Percentiles rank a stretch among this genome's conserved stretches.
phyloP scores from a whole-genome alignment of 2,888 invertebrate genomes.

The Ashinkailepas kermadecensis region DNA sequence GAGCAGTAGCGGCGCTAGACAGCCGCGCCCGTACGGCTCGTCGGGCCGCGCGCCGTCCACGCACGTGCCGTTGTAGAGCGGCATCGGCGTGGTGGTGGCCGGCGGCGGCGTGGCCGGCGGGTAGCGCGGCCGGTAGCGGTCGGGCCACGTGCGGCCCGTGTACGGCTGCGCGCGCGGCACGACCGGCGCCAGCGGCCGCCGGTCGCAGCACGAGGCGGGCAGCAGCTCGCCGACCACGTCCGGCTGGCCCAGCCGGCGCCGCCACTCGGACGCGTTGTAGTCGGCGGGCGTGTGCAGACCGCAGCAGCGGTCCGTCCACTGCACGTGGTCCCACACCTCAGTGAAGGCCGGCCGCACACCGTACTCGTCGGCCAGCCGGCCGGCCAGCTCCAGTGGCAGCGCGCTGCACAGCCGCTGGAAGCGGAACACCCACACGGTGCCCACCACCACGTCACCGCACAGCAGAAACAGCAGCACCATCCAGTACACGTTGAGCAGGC shows the following conservation, averaged over 20 bases:
- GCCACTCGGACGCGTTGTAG: conserved; percentile 36
- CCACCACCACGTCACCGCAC: conserved; percentile 74
- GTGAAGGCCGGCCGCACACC: conserved; percentile 62
- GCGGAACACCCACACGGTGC: conserved; percentile 75
- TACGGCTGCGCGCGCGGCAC: background rate
- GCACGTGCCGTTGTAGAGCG: conserved; percentile 23
- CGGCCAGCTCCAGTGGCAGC: conserved; percentile 58
- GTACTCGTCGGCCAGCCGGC: conserved; percentile 59
- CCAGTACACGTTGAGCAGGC: conserved; percentile 76
- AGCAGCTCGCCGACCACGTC: conserved; percentile 28
- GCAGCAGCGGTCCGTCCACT: conserved; percentile 59
- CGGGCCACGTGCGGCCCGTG: background rate
- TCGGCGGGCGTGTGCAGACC: conserved; percentile 59
- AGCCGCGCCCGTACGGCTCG: conserved; percentile 47
- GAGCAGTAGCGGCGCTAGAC: conserved; percentile 61
- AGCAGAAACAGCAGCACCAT: conserved; percentile 65
- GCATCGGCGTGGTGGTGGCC: background rate
- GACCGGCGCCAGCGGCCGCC: conserved; percentile 19
- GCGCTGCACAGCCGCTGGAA: conserved; percentile 67
- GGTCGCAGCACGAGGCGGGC: conserved; percentile 35
- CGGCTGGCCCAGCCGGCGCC: conserved; percentile 27
- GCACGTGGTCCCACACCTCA: conserved; percentile 67
- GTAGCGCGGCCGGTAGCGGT: background rate
- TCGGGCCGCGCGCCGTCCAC: background rate
- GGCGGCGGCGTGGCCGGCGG: background rate